Base-by-base conservation (phyloP, 1,140 invertebrate species). In the Leptopilina clavipes region DNA sequence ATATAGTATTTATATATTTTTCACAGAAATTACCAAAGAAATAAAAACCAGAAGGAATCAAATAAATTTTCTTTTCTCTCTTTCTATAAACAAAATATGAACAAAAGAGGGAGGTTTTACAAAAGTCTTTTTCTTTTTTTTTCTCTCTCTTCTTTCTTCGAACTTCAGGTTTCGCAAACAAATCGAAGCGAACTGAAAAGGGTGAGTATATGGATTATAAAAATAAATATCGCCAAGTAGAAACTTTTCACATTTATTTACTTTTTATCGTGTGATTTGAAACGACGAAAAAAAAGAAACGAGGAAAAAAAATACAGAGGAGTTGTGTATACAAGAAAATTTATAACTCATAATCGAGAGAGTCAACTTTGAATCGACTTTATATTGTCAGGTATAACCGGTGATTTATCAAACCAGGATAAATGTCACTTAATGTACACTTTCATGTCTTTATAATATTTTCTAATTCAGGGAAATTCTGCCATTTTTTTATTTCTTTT, bases 171-270 rank as follows among this genome's bases (percentile, higher is more conserved):
- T 65, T 31, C 22, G 22, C n/a, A 65, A 65, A 40, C 7, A 40
- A 3, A 40, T 40, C 8, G 37, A 0, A 40, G 22, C 31, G 25
- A 7, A 11, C 2, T n/a, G 25, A 37, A 22, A n/a, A 22, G 22
- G 56, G 11, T 25, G 54, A 10, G 6, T 25, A 59, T 59, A 40
- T 40, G 9, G 37, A 9, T 40, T 40, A 40, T 40, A 40, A 40
- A 65, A 65, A 65, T 25, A 10, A 31, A 65, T 25, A 65, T 65
- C 5, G 56, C 10, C 6, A 56, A 18, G 54, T 56, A 18, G 18
- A 65, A 65, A 65, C 19, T 65, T 65, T 65, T 65, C 22, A 31
- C 19, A 65, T 65, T 65, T 65, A 65, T 22, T 65, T 65, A 25
- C 9, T 19, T 65, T 65, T 65, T 65, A 65, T 65, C 56, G 14